Evolutionary conservation across 2,888 invertebrate genomes (phyloP).

Genomic region (Cosmia trapezina): DNA sequence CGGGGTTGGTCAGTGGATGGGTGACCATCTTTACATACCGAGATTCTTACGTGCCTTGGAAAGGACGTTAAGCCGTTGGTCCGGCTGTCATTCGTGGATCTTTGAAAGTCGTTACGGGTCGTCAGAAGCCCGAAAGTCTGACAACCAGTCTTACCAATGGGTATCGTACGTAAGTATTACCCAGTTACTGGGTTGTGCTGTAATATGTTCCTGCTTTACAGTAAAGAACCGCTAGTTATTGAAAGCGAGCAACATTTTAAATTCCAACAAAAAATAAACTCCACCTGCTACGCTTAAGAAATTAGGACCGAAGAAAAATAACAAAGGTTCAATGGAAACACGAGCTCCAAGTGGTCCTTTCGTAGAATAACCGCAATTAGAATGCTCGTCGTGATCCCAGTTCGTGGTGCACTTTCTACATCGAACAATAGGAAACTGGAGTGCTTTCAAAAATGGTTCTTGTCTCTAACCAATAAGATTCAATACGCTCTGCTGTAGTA

Average conservation of each 20-base stretch:
- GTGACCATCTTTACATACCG: too few relatives aligned
- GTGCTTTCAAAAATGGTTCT: constrained; percentile 64
- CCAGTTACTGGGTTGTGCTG: background rate
- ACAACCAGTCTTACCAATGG: too few relatives aligned
- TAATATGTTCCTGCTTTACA: background rate
- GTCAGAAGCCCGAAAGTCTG: too few relatives aligned
- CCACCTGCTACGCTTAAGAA: constrained; percentile 11
- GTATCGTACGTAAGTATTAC: too few relatives aligned
- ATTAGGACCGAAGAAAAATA: constrained; percentile 12
- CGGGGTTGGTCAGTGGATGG: too few relatives aligned
- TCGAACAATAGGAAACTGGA: constrained; percentile 72
- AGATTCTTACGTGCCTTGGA: too few relatives aligned
- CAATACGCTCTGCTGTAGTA: constrained; percentile 47
- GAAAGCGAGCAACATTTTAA: background rate
- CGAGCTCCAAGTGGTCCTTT: constrained; percentile 63
- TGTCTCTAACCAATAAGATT: constrained; percentile 65
- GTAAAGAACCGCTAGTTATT: background rate
- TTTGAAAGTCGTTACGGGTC: too few relatives aligned
- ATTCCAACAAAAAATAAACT: constrained; percentile 14
- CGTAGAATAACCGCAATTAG: constrained; percentile 75
- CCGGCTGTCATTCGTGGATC: too few relatives aligned
- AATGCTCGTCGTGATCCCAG: constrained; percentile 78
- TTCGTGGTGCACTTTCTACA: constrained; percentile 81
- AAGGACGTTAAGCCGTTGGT: too few relatives aligned
- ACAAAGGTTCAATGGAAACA: constrained; percentile 30